A percentile compares a stretch with the other conserved stretches of the same genome.
phyloP scores from a whole-genome alignment of 1,140 invertebrate species.

The Zaprionus tsacasi region DNA sequence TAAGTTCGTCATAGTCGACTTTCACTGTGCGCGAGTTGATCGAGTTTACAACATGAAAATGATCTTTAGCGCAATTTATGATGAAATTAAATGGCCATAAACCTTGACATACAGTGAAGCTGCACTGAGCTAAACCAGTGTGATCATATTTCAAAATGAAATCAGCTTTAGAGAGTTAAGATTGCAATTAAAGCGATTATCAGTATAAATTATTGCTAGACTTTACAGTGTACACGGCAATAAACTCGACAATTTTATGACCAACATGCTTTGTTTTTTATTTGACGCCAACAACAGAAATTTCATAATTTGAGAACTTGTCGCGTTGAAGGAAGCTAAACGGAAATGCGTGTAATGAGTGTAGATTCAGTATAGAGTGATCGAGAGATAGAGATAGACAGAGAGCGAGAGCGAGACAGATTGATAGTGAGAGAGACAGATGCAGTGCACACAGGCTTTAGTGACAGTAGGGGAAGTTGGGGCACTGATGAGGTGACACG shows the following conservation, averaged over 20 bases:
- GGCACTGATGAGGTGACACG: constrained; percentile 83
- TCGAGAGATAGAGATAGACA: not conserved
- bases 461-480: constrained; percentile 85
- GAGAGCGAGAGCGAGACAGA: constrained; percentile 1
- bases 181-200: not conserved
- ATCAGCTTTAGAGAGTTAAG: not conserved
- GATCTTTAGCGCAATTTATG: constrained; percentile 17
- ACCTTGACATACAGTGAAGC: not conserved
- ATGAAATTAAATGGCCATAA: constrained; percentile 26
- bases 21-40: constrained; percentile 8
- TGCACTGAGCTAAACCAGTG: not conserved
- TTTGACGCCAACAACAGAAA: constrained; percentile 76
- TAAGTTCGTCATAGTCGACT: not conserved
- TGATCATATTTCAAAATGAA: not conserved
- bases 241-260: constrained; percentile 41
- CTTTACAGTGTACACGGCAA: not conserved
- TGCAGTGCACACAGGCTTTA: constrained; percentile 36
- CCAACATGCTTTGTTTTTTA: constrained; percentile 73
- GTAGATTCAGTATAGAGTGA: constrained; percentile 13
- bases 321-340: constrained; percentile 45
- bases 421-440: constrained; percentile 15
- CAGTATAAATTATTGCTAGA: too few relatives aligned
- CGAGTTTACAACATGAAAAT: constrained; percentile 8
- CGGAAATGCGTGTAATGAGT: constrained; percentile 35
- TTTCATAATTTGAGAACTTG: constrained; percentile 71